Evolutionary conservation across 2,888 invertebrate species (phyloP), one percentile per base, ranked within the genome.

Genomic region (Nephrocerus scutellatus): DNA sequence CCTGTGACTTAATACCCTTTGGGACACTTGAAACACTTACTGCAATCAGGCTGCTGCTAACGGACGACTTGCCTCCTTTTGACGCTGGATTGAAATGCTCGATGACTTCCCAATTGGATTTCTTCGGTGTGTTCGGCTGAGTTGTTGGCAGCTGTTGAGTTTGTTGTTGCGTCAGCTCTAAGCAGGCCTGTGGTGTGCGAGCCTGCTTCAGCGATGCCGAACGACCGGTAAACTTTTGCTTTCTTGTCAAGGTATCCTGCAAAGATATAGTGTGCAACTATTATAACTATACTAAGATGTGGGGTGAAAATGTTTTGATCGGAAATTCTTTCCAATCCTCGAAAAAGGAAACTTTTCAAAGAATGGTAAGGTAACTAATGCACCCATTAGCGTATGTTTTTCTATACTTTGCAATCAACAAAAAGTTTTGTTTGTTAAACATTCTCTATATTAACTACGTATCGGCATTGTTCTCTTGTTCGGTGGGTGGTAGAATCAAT

Each of bases 51-150:
- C 77, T 78, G 50, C 77, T 76, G 49, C 74, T 74, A 44, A 74
- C 75, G 59, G 77, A 74, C 44, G 72, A 75, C 52, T 74, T 74
- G 49, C 75, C 75, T 47, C 74, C 74, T 57, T 71, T 77, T 19
- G 76, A 75, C 46, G 71, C 74, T 33, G 74, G 73, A 42, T 79
- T 80, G 70, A 84, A 88, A 69, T 89, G 88, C 66, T 89, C 87
- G 56, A 89, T 88, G 52, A 89, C 88, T 65, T 88, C 87, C 88
- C 88, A 89, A 70, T 89, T 88, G 56, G 87, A 87, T 64, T 87
- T 87, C 65, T 79, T 78, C 4, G 79, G 75, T 3, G 77, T 77
- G 14, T 77, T 77, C 29, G 79, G 76, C 14, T 77, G 70, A 46
- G 77, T 62, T 29, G 68, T 62, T 54, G 68, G 48, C 62, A 62